Evolutionary conservation across 2,113 vertebrate species (phyloP), one percentile per base, ranked within the genome.

Genomic region (Neodon shergylaensis): DNA sequence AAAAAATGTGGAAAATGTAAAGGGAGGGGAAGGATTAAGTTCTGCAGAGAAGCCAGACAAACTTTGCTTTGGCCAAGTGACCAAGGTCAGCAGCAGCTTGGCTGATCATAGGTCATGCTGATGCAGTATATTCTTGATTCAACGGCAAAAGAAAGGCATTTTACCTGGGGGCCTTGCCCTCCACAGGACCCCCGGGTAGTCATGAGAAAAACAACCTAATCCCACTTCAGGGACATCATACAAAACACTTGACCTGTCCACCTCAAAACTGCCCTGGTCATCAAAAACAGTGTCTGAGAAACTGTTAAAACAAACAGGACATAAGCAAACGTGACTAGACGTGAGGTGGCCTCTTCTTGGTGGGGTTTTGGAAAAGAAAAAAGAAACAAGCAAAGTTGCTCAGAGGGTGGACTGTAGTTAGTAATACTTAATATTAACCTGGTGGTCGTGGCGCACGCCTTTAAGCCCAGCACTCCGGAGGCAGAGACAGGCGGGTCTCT

Each of bases 141-240:
- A 39, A 63, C 16, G 9, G 76, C 11, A 91, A 39, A 31, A 90
- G 33, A 86, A 63, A 52, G 58, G 39, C 49, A 13, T 19, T 79
- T 94, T 78, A 85, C n/a, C 66, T 93, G 9, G 70, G 44, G 21
- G 22, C 65, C 33, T 78, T 90, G 81, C 22, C 28, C 52, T 21
- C 17, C 42, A 33, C 39, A 58, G 26, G 54, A 83, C 26, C 17
- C 52, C 58, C 68, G 24, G 70, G 22, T 54, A 90, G 84, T 73
- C 49, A 76, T 12, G 33, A 86, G 39, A 68, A 92, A 93, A 83
- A 85, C 58, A 77, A 65, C 33, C 39, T 84, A 82, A 94, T 88
- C 19, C 39, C 39, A 74, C 10, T 9, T 31, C 63, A 93, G 36
- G 42, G 19, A 31, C 14, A 39, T 63, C 74, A 61, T 76, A 84